Percentiles rank a stretch among this genome's conserved stretches.
Evolutionary conservation across 2,888 invertebrate species (phyloP).

Genomic region (Homarus gammarus): DNA sequence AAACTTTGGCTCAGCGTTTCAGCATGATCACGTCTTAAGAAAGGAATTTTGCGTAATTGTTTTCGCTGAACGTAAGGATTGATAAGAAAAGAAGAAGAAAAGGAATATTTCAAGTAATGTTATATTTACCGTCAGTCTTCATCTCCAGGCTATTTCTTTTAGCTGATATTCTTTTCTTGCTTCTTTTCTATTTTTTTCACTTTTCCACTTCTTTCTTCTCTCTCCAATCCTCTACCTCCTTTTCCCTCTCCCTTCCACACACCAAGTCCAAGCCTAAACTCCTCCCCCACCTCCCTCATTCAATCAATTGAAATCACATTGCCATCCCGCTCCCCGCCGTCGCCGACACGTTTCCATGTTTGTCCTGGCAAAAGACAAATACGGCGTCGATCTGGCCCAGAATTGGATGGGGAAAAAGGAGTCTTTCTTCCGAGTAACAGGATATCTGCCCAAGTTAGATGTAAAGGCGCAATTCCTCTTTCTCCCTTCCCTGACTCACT

Average conservation of each 20-base stretch:
- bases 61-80: too few species aligned
- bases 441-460: slow-evolving; percentile 3
- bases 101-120: too few species aligned
- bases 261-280: not conserved
- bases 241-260: not conserved
- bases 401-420: slow-evolving; percentile 26
- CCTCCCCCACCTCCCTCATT: slow-evolving; percentile 8
- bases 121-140: too few species aligned
- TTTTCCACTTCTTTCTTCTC: not conserved
- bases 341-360: slow-evolving; percentile 1
- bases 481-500: not conserved
- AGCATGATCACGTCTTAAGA: too few species aligned
- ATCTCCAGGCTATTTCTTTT: not conserved
- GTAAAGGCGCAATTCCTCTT: not conserved
- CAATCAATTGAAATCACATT: slow-evolving; percentile 38
- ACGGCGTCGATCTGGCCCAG: not conserved
- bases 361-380: slow-evolving; percentile 38
- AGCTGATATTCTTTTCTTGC: not conserved
- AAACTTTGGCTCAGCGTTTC: too few species aligned
- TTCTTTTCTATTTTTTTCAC: not conserved
- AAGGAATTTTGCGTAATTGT: too few species aligned
- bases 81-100: too few species aligned
- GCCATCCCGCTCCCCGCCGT: not conserved
- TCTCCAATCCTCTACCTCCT: not conserved
- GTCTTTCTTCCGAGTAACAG: slow-evolving; percentile 28